These are phyloP conservation scores for Micromys minutus DNA, from an alignment of 2,113 vertebrate genomes.

Conservation along the genomic window DNA sequence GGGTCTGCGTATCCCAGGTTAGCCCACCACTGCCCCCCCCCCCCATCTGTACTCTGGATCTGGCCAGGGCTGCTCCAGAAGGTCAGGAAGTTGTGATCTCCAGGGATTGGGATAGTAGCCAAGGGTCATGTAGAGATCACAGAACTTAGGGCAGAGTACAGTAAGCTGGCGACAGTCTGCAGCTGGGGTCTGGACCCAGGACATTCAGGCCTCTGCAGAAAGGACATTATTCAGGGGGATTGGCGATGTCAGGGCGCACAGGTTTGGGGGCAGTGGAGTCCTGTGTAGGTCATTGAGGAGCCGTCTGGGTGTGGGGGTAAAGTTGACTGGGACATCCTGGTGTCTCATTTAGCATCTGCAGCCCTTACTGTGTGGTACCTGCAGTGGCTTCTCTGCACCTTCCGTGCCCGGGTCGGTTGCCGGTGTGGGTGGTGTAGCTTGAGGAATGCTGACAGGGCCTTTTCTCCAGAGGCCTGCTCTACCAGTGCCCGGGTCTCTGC, in stretches of 20 bases:
- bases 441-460: background rate
- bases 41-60: background rate
- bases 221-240: background rate
- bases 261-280: background rate
- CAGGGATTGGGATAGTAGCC: accelerated
- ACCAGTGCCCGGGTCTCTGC: slow-evolving; percentile 21
- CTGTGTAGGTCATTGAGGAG: background rate
- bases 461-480: background rate
- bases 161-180: accelerated
- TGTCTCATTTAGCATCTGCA: accelerated
- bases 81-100: background rate
- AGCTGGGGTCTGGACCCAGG: accelerated
- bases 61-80: background rate
- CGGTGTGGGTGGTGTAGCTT: accelerated
- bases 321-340: background rate
- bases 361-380: background rate
- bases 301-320: accelerated
- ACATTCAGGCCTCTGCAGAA: too few species aligned
- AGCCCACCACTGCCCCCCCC: background rate
- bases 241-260: accelerated
- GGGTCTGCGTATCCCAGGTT: background rate
- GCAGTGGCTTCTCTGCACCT: accelerated
- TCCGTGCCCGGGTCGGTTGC: background rate
- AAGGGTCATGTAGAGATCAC: accelerated
- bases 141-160: background rate